A percentile compares a stretch with the other conserved stretches of the same genome.
Conservation (phyloP, 2,797 vertebrate genomes). For the Cynopterus sphinx region DNA sequence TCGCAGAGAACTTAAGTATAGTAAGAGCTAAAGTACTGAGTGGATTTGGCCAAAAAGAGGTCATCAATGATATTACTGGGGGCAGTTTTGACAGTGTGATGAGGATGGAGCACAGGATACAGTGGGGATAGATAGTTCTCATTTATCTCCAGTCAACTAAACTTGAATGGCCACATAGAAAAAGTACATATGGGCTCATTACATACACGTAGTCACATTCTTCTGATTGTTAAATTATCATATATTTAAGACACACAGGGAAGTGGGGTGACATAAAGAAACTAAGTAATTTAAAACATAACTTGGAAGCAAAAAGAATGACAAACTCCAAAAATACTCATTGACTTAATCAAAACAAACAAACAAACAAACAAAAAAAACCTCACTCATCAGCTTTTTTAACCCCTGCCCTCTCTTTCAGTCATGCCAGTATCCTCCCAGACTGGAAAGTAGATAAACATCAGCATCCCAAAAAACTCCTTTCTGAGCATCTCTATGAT, state of each 20-base stretch:
- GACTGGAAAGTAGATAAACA: neutral
- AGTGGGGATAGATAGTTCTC: neutral
- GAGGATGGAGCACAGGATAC: neutral
- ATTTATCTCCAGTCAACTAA: neutral
- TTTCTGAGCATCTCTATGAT: neutral
- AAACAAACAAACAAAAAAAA: no score
- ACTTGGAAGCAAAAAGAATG: neutral
- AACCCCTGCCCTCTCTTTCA: neutral
- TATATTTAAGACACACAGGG: neutral
- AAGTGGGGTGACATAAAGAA: neutral
- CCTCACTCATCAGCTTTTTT: neutral
- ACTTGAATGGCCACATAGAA: neutral
- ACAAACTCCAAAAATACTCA: neutral
- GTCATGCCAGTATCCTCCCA: neutral
- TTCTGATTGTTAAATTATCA: neutral
- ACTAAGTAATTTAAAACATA: slow-evolving; percentile 15
- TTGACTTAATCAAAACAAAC: neutral
- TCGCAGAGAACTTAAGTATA: neutral
- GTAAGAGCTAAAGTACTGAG: neutral
- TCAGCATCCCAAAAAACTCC: neutral
- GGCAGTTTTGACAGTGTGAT: neutral
- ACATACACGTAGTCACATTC: neutral
- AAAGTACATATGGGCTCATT: neutral
- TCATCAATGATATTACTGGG: neutral
- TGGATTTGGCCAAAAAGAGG: neutral